These are phyloP conservation scores for Siniperca chuatsi DNA, from an alignment of 2,113 vertebrate species.

Conservation along the genomic window DNA sequence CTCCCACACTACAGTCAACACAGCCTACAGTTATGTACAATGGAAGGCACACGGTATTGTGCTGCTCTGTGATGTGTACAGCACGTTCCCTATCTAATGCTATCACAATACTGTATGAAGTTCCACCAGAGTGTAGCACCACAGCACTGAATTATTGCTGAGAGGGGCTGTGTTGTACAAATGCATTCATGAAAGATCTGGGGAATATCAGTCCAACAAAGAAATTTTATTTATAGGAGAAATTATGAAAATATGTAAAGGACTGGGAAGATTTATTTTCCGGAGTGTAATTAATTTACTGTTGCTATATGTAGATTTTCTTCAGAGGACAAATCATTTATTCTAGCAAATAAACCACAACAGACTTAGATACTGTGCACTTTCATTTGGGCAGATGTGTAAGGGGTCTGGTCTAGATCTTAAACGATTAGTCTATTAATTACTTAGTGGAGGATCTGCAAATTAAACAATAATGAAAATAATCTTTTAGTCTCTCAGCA, in stretches of 20 bases:
- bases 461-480: background rate
- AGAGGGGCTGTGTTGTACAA: conserved; percentile 1
- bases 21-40: conserved; percentile 48
- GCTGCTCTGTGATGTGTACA: conserved; percentile 40
- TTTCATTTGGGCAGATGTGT: background rate
- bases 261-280: background rate
- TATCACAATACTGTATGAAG: conserved; percentile 34
- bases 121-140: conserved; percentile 31
- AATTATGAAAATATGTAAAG: background rate
- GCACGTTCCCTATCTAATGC: conserved; percentile 32
- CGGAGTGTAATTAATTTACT: background rate
- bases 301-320: background rate
- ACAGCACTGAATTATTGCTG: conserved; percentile 39
- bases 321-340: background rate
- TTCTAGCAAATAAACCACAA: background rate
- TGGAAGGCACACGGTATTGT: conserved; percentile 18
- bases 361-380: background rate
- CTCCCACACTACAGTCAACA: conserved; percentile 40
- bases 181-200: conserved; percentile 11
- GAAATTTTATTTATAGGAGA: conserved; percentile 2
- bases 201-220: conserved; percentile 20
- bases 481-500: background rate
- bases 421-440: background rate
- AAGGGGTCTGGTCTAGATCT: background rate
- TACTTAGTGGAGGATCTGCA: too few relatives aligned